Base-by-base conservation (phyloP, 2,888 invertebrate species). In the Colletes collaris region DNA sequence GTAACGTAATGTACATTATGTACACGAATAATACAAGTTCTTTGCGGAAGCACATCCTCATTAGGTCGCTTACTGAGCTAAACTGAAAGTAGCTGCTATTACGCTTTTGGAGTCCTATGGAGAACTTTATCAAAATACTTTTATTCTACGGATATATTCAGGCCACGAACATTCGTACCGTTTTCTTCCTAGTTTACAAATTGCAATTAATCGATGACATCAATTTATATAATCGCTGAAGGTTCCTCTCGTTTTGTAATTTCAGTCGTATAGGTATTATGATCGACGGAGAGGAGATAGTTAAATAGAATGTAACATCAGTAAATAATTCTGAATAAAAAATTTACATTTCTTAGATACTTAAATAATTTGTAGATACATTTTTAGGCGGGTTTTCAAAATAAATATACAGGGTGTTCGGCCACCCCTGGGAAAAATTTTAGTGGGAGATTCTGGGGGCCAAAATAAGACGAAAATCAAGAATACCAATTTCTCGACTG, bases 11-110 rank as follows among this genome's bases (percentile, higher is more conserved):
- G 50, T n/a, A 11, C 46, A 46, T 66, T 62, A 52, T 66, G 67
- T 53, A 50, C 52, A 55, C 37, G 71, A 77, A 71, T 76, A 78
- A 64, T 59, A 58, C 79, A 68, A 68, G 68, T 69, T 80, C 74
- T 79, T 80, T 69, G 79, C 80, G 79, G 80, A 80, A 79, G 79
- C 80, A 80, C 80, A 80, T 80, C 80, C 80, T 79, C 79, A 80
- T 80, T 80, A 80, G 71, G 56, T 49, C 19, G 58, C 62, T 27
- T 62, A 58, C 79, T 63, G 52, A 55, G 79, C 58, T 67, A 19
- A 16, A 56, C 66, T 58, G 66, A 79, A 79, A 79, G 71, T 79
- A 79, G 53, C 66, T 49, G 11, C 58, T 62, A 79, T 78, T 79
- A 79, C 55, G 78, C 76, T 78, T 77, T 69, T 63, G 67, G 60